Evolutionary conservation across 2,797 vertebrate genomes (phyloP), one percentile per base, ranked within the genome.

Genomic region (Sebastes jordani): DNA sequence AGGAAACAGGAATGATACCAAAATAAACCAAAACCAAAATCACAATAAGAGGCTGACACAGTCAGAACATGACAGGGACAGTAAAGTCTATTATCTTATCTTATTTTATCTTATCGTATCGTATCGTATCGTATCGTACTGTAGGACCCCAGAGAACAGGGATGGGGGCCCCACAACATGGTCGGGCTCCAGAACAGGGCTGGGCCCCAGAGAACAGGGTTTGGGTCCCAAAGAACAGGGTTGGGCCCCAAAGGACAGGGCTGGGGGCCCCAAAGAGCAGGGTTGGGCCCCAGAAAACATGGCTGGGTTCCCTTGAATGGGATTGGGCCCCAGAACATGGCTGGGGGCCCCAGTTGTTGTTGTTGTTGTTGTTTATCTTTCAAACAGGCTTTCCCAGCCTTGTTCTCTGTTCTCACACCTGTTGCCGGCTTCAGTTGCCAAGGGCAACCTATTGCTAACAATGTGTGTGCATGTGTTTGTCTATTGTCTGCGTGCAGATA

Each of bases 401-500:
- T 16, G 61, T 34, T 34, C 30, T 62, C 20, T 18, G 6, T 23
- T 38, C 34, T 63, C 66, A 23, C 86, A 92, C 90, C 86, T 89
- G 88, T 89, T 93, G 87, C 78, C 75, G 78, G 62, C 65, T 68
- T 81, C 46, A 16, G 85, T 91, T 90, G 89, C 89, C 86, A 91
- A 82, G 70, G 84, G 29, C 70, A 72, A 93, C 91, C 89, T 94
- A 91, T 92, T 93, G 91, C 89, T 94, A 88, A 95, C 78, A 67
- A 75, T 78, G 71, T 71, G 64, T 79, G 52, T 82, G 72, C 20
- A 52, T 78, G 22, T 61, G 61, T 80, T 71, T 78, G 69, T 84
- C 72, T 76, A 46, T 84, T 76, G 64, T 91, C 69, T 95, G 90
- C 86, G 87, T 81, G 90, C 96, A 99, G 98, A 99, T 99, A 94